Evolutionary conservation across 2,797 vertebrate genomes (phyloP).

Genomic region (Gymnoscopelus microlampas): DNA sequence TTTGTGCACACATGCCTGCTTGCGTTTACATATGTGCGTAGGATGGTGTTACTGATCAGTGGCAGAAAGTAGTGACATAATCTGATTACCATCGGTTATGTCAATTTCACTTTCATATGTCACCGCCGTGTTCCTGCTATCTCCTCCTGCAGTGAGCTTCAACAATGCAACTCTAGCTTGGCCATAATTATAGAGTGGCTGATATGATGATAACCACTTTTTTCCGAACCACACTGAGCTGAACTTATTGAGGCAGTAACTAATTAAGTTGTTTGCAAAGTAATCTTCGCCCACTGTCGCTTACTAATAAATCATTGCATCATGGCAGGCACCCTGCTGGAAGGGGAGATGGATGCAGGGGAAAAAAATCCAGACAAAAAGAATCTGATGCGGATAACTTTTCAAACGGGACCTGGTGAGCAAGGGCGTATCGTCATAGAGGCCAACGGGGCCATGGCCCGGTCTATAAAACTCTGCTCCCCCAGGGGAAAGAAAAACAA

Average conservation of each 20-base stretch:
- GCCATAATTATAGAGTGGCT: constrained; percentile 61
- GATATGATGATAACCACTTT: constrained; percentile 56
- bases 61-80: neutral
- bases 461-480: too few species aligned
- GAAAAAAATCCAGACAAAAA: constrained; percentile 38
- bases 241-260: constrained; percentile 71
- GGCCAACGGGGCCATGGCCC: too few species aligned
- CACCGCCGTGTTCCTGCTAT: neutral
- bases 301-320: constrained; percentile 69
- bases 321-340: constrained; percentile 59
- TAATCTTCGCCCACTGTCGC: constrained; percentile 63
- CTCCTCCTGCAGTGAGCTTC: constrained; percentile 6
- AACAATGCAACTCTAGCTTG: constrained; percentile 37
- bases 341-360: constrained; percentile 55
- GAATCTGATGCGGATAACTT: constrained; percentile 47
- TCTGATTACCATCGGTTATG: constrained; percentile 8
- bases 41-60: neutral
- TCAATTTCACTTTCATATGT: too few species aligned
- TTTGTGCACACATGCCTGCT: neutral
- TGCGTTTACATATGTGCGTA: neutral
- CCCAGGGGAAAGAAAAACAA: too few species aligned
- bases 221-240: constrained; percentile 69
- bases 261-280: constrained; percentile 81
- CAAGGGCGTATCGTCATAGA: too few species aligned
- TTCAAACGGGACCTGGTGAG: constrained; percentile 24